Evolutionary conservation across 2,888 invertebrate genomes (phyloP), one percentile per base, ranked within the genome.

Genomic region (Melanargia galathea): DNA sequence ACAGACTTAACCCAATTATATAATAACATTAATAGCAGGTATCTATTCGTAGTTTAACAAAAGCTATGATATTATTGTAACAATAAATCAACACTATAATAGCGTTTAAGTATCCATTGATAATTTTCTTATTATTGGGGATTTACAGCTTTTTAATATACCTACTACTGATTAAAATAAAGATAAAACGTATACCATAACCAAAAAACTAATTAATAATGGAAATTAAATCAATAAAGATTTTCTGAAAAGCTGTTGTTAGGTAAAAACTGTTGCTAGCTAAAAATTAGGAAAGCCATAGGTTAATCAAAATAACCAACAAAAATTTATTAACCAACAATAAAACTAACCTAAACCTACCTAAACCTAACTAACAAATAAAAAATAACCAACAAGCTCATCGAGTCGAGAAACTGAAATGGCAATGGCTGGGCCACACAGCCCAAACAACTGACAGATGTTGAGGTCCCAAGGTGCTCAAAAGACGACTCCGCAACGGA

Each of bases 1-100:
- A 43, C 49, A 62, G 56, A 57, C 38, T 62, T 52, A 52, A 52
- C 52, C 52, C 52, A 52, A 52, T 52, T 52, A 33, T 52, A 30
- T 49, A 52, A 52, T 20, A 33, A 51, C 52, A 35, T 18, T 52
- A 35, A 22, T 46, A 46, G 45, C 22, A 13, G 2, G n/a, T n/a
- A n/a, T n/a, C n/a, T n/a, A n/a, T n/a, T n/a, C n/a, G n/a, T n/a
- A 43, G 16, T 51, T 26, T 18, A 26, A 51, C 51, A 51, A 51
- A 30, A 20, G 20, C 13, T 20, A 52, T 20, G 20, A 22, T 46
- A 22, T 11, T 5, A 20, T 11, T 18, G 10, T 43, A 52, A 52
- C 20, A 35, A 6, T 52, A 35, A 35, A 52, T 52, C 52, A 52
- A 18, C 20, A 52, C 20, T 22, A 7, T 52, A 35, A 35, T 20